phyloP scores from a whole-genome alignment of 2,888 invertebrate genomes.

The Philereme vetulata region DNA sequence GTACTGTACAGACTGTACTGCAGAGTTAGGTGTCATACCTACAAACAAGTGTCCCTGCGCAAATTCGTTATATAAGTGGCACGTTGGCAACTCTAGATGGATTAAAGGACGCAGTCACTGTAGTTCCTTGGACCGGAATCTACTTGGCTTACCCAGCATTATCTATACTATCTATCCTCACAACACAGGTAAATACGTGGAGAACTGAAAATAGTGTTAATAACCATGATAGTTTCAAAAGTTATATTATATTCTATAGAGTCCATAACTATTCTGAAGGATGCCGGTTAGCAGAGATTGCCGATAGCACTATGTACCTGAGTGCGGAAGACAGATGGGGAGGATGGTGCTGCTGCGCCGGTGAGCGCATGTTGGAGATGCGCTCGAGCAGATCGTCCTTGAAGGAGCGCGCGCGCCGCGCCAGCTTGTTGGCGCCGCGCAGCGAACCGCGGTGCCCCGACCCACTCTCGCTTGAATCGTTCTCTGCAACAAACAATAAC shows the following conservation, averaged over 20 bases:
- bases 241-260: too few species aligned
- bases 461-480: slow-evolving; percentile 81
- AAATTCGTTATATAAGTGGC: neutral
- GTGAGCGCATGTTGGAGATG: slow-evolving; percentile 94
- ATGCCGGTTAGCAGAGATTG: too few species aligned
- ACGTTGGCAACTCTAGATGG: too few species aligned
- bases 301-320: slow-evolving; percentile 51
- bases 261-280: too few species aligned
- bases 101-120: too few species aligned
- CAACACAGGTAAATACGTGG: too few species aligned
- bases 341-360: slow-evolving; percentile 84
- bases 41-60: slow-evolving; percentile 11
- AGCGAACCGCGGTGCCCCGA: slow-evolving; percentile 90
- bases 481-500: slow-evolving; percentile 62
- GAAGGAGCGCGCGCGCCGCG: slow-evolving; percentile 94
- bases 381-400: slow-evolving; percentile 96
- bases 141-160: too few species aligned
- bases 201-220: too few species aligned
- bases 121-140: too few species aligned
- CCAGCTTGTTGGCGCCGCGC: slow-evolving; percentile 92
- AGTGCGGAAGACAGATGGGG: slow-evolving; percentile 75
- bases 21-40: neutral
- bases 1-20: neutral
- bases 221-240: too few species aligned
- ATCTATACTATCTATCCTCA: too few species aligned